These are phyloP conservation scores for Caerostris darwini DNA, from an alignment of 1,140 invertebrate species.

Conservation along the genomic window DNA sequence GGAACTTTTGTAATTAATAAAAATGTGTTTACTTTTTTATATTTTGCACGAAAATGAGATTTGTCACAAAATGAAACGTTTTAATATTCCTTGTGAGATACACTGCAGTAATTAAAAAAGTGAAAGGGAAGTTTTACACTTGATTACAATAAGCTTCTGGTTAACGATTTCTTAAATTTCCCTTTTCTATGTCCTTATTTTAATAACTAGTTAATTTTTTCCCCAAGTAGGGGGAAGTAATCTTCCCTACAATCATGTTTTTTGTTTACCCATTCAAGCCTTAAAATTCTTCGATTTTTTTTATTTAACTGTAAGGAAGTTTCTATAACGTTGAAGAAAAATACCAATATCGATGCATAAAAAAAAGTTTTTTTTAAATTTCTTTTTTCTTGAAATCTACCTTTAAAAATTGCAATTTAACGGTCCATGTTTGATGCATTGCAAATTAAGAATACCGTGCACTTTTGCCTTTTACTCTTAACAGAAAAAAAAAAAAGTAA, in stretches of 20 bases:
- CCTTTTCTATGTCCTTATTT: neutral
- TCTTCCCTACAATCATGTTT: neutral
- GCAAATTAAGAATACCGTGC: neutral
- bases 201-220: neutral
- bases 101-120: neutral
- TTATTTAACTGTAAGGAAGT: neutral
- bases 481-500: neutral
- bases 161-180: neutral
- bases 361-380: neutral
- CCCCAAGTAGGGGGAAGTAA: neutral
- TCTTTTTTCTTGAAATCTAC: neutral
- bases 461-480: neutral
- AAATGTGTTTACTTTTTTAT: too few relatives aligned
- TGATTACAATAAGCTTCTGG: neutral
- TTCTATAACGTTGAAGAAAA: neutral
- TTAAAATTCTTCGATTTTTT: too few relatives aligned
- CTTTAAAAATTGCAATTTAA: neutral
- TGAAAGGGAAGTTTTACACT: neutral
- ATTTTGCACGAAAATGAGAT: too few relatives aligned
- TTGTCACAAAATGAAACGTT: too few relatives aligned
- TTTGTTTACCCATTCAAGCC: neutral
- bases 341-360: neutral
- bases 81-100: neutral
- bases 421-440: neutral
- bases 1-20: too few relatives aligned